These are phyloP conservation scores for Cyclura pinguis DNA, from an alignment of 2,797 vertebrate species.

Conservation along the genomic window DNA sequence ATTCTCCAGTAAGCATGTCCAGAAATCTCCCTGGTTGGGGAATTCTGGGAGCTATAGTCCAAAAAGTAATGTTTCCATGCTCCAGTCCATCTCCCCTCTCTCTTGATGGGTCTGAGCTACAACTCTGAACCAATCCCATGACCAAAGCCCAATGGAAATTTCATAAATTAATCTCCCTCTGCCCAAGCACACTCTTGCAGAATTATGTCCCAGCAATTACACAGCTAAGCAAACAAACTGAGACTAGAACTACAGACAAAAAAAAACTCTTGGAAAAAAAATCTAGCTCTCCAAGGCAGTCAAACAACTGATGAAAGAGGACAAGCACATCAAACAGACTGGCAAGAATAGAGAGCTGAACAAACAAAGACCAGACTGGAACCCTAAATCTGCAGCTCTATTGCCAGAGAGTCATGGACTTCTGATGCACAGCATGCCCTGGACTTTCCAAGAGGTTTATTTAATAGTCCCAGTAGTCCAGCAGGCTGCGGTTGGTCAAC, in stretches of 20 bases:
- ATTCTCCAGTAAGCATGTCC: too few relatives aligned
- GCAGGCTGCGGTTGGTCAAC: not conserved
- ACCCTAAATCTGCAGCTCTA: not conserved
- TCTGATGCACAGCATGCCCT: not conserved
- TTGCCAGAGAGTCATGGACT: not conserved
- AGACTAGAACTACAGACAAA: not conserved
- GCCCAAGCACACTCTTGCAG: not conserved
- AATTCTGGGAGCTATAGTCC: too few relatives aligned
- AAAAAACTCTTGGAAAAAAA: not conserved
- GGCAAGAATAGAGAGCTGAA: not conserved
- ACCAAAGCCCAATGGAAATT: too few relatives aligned
- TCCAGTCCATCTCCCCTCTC: too few relatives aligned
- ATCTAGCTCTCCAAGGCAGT: not conserved
- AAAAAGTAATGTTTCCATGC: too few relatives aligned
- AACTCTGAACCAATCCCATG: too few relatives aligned
- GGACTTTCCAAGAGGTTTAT: not conserved
- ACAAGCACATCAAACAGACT: not conserved
- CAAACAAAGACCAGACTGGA: slow-evolving; percentile 1
- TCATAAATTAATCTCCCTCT: not conserved
- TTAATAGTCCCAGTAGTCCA: not conserved
- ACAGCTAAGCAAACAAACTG: not conserved
- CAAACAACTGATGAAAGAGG: not conserved
- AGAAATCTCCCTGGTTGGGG: too few relatives aligned
- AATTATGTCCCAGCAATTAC: not conserved
- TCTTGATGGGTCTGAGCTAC: too few relatives aligned